Evolutionary conservation across 2,113 vertebrate species (phyloP).

Genomic region (Cariama cristata): DNA sequence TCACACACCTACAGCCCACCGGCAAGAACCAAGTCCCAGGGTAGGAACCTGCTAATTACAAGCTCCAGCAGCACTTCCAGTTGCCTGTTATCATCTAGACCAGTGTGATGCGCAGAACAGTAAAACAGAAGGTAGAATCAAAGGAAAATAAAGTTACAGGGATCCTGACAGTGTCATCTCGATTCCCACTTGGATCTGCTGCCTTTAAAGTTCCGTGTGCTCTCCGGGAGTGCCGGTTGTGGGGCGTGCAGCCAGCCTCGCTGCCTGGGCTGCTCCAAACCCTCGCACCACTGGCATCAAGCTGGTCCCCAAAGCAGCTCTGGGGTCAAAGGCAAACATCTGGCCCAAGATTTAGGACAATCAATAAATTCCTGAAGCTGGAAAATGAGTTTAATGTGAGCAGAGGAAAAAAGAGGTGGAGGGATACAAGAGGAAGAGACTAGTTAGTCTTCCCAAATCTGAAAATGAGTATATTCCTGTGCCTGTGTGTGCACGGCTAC

Average conservation of each 20-base stretch:
- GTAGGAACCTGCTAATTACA: slow-evolving; percentile 50
- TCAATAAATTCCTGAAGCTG: neutral
- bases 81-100: slow-evolving; percentile 39
- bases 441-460: neutral
- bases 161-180: neutral
- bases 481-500: neutral
- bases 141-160: slow-evolving; percentile 51
- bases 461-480: neutral
- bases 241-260: rapidly evolving
- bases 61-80: neutral
- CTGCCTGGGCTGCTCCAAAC: neutral
- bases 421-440: neutral
- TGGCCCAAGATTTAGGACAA: neutral
- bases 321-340: neutral
- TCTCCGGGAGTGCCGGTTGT: rapidly evolving
- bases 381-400: neutral
- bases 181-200: neutral
- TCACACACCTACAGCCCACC: slow-evolving; percentile 42
- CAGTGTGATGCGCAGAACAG: neutral
- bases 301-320: neutral
- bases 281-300: neutral
- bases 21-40: slow-evolving; percentile 29
- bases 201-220: neutral
- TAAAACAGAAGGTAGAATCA: slow-evolving; percentile 51
- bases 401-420: neutral